Base-by-base conservation (phyloP, 2,797 vertebrate species). In the Zalophus californianus region DNA sequence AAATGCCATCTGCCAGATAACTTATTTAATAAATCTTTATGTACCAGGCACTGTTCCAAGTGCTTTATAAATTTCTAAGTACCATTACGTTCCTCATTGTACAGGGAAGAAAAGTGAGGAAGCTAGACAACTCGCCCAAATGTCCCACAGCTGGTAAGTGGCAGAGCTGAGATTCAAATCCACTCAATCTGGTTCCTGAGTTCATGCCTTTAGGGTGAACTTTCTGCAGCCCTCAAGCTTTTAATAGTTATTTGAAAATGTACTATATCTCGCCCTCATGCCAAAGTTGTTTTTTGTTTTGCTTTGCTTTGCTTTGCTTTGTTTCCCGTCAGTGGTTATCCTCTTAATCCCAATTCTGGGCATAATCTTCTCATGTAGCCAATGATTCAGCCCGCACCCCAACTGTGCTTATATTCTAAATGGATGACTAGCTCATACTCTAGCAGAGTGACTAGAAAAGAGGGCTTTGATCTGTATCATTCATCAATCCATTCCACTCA, bases 201-300 rank as follows among this genome's bases (percentile, higher is more conserved):
- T 87, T 92, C 75, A 77, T 62, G 2, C 15, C 48, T 87, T 80
- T 96, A 66, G 80, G 54, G 14, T 20, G 29, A 80, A 48, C 21
- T 66, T 79, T 85, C 72, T 94, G 58, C 9, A 56, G 3, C 13
- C 41, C 68, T 84, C 52, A 82, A 50, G 4, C 9, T 90, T 95
- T 70, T 77, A 86, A 73, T 60, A 58, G 35, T 82, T 94, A 60
- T 64, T 72, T 52, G 52, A 96, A 94, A 91, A 73, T 14, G 15
- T 58, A 29, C 54, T 58, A 15, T 64, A 86, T 92, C 64, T 86
- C 11, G 87, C 50, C 64, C 68, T 84, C 38, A 0, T 41, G 25
- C 54, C 32, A 86, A 84, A 68, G 64, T 25, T 73, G 41, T 73
- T 44, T 75, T 75, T n/a, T n/a, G 64, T 64, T 85, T 62, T 66